Conservation (phyloP, 2,113 vertebrate genomes). For the Opisthocomus hoazin region DNA sequence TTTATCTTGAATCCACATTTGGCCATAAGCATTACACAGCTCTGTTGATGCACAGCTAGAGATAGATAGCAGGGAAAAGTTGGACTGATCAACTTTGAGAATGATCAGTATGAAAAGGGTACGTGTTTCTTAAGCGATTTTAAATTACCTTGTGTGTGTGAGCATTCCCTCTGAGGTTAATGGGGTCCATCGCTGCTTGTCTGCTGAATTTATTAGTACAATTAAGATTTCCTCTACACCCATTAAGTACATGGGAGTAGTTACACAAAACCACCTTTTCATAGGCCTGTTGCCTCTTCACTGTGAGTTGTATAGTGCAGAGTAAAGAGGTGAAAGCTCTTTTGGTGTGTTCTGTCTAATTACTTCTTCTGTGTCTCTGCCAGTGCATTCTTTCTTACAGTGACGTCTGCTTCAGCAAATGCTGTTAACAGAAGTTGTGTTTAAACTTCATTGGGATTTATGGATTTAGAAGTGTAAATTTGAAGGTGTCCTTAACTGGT, state of each 20-base stretch:
- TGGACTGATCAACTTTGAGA: neutral
- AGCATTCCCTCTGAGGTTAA: neutral
- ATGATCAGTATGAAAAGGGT: neutral
- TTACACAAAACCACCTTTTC: neutral
- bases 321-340: neutral
- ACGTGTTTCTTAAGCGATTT: neutral
- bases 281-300: neutral
- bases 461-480: neutral
- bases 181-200: neutral
- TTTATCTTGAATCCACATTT: neutral
- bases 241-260: rapidly evolving
- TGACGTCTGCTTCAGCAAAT: neutral
- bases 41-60: neutral
- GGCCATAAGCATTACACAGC: neutral
- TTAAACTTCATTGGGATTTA: neutral
- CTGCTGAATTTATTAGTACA: neutral
- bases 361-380: neutral
- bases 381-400: neutral
- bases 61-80: neutral
- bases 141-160: neutral
- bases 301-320: no score
- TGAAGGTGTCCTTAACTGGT: neutral
- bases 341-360: neutral
- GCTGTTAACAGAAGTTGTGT: neutral
- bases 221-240: neutral